Percentiles rank a stretch among this genome's conserved stretches.
Evolutionary conservation across 2,888 invertebrate species (phyloP).

Genomic region (Sinotaia quadrata): DNA sequence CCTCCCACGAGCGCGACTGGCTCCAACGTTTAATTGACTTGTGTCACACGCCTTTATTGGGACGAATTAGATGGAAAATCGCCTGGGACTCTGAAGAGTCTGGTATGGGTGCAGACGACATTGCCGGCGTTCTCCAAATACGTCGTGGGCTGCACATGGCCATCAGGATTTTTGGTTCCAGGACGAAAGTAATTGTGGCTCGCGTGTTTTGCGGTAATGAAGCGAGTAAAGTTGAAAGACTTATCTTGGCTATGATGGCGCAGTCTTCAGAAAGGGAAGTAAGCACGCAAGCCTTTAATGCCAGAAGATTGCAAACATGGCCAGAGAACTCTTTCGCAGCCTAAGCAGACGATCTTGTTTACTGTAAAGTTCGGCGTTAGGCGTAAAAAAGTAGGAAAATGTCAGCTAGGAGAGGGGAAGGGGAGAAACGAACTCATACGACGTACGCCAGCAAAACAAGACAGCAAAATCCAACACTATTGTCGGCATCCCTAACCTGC

Average conservation of each 20-base stretch:
- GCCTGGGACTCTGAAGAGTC: conserved; percentile 9
- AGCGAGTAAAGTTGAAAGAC: conserved; percentile 4
- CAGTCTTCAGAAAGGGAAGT: neutral
- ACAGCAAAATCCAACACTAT: no score
- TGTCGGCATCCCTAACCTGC: no score
- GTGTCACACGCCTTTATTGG: conserved; percentile 25
- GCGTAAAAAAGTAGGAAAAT: no score
- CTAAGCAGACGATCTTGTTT: neutral
- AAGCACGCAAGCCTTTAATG: neutral
- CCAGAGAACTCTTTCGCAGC: conserved; percentile 4
- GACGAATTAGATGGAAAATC: conserved; percentile 15
- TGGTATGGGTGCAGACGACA: conserved; percentile 29
- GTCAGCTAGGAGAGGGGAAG: no score
- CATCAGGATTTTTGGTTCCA: conserved; percentile 8
- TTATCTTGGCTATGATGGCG: neutral
- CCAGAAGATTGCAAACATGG: conserved; percentile 2
- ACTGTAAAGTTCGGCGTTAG: no score
- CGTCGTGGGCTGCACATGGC: conserved; percentile 24
- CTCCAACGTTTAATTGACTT: conserved; percentile 4
- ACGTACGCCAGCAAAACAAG: no score
- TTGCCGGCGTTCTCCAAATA: conserved; percentile 24
- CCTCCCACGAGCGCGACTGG: neutral
- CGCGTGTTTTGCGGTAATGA: conserved; percentile 5
- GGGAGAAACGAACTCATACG: no score
- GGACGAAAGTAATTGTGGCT: neutral